Evolutionary conservation across 2,113 vertebrate genomes (phyloP), one percentile per base, ranked within the genome.

Genomic region (Nansenia antarctica): DNA sequence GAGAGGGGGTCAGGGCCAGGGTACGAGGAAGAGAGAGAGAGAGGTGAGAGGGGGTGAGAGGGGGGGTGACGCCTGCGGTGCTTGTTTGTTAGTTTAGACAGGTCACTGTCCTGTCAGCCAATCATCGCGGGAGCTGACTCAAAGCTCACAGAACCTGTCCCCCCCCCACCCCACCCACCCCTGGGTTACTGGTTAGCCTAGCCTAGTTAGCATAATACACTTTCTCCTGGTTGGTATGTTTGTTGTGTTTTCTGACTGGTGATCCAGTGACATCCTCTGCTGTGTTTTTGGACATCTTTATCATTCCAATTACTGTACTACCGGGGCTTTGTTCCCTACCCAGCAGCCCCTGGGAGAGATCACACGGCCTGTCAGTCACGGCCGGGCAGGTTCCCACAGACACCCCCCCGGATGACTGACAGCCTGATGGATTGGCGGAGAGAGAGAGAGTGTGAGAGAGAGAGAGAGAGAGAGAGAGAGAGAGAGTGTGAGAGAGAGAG

Each of bases 281-380:
- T 60, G 77, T 78, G 73, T 80, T 81, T 26, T 69, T 72, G 81
- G 79, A 88, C 69, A 77, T 84, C 88, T 90, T 91, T 86, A 86
- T 91, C 78, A 75, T 84, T 76, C 77, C 85, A 88, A 91, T 90
- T 89, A 87, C 83, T 77, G 81, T 69, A 73, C 69, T 24, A 9
- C 77, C 11, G 42, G 69, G 77, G 75, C 80, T 84, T 89, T 90
- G 87, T 88, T 85, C 78, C 76, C 82, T 76, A 80, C 72, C 85
- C 83, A 77, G 79, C 70, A 81, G 84, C 82, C 81, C 85, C 77
- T 84, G 70, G 75, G 83, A 88, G 82, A 89, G 88, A 90, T 89
- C 88, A 88, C 84, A 90, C 84, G 60, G 80, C 79, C 84, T 85
- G 90, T 87, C 90, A 90, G 77, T 90, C 88, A 89, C 55, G 77